Percentiles rank a stretch among this genome's conserved stretches.
Evolutionary conservation across 2,797 vertebrate species (phyloP).

Genomic region (Holocentrus rufus): DNA sequence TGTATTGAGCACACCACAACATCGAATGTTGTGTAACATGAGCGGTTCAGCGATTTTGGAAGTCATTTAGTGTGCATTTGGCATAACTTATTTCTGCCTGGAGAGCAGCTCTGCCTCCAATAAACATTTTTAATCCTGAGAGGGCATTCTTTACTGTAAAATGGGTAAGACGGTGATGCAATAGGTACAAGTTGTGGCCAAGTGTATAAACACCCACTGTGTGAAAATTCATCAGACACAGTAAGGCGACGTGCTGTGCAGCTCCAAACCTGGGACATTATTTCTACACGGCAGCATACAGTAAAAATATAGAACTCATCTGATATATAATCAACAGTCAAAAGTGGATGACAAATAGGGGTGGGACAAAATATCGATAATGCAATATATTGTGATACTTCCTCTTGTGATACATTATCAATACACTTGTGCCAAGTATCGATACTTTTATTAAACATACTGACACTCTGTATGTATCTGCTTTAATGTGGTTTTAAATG

Average conservation of each 20-base stretch:
- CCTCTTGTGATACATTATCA: no score
- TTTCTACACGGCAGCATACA: conserved; percentile 25
- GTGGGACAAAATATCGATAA: no score
- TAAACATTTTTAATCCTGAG: conserved; percentile 28
- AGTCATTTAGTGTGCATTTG: no score
- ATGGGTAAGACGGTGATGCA: conserved; percentile 31
- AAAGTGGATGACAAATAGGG: no score
- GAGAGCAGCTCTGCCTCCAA: not conserved
- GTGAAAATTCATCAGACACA: conserved; percentile 22
- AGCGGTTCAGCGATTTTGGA: no score
- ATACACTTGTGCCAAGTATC: no score
- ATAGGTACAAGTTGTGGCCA: conserved; percentile 41
- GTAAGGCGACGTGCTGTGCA: conserved; percentile 1
- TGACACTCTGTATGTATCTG: no score
- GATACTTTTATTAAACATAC: not conserved
- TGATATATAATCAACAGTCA: not conserved
- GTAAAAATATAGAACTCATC: conserved; percentile 40
- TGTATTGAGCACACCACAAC: no score
- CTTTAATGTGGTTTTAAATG: no score
- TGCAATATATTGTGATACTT: no score
- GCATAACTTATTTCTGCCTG: not conserved
- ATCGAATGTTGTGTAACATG: no score
- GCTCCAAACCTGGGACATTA: conserved; percentile 19
- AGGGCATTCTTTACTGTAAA: conserved; percentile 43
- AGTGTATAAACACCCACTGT: conserved; percentile 52